phyloP scores from a whole-genome alignment of 2,888 invertebrate species.

The Leptopilina myrica region DNA sequence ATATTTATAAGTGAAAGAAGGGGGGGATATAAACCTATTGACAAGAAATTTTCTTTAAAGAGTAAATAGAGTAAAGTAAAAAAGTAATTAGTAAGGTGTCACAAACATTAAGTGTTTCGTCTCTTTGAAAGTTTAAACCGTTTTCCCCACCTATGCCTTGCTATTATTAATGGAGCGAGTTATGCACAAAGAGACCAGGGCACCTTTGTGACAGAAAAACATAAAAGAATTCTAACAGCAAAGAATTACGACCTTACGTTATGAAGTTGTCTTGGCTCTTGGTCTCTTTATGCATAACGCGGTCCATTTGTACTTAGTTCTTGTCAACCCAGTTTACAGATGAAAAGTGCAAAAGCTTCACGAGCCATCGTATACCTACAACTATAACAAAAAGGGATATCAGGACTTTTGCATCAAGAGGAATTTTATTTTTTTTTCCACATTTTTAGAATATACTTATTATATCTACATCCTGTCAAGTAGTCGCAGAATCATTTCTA shows the following conservation, averaged over 20 bases:
- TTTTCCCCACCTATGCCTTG: conserved; percentile 11
- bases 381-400: conserved; percentile 6
- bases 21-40: neutral
- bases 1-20: neutral
- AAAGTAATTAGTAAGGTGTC: conserved; percentile 13
- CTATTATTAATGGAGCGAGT: conserved; percentile 31
- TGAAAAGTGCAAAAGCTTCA: conserved; percentile 34
- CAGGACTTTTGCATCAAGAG: conserved; percentile 1
- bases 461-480: neutral
- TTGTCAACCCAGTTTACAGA: conserved; percentile 28
- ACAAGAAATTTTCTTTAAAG: neutral
- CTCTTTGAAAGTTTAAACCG: conserved; percentile 15
- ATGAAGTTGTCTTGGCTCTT: conserved; percentile 35
- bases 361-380: neutral
- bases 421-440: neutral
- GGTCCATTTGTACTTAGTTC: conserved; percentile 36
- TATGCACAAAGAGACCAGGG: conserved; percentile 37
- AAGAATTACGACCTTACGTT: conserved; percentile 40
- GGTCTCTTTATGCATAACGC: conserved; percentile 39
- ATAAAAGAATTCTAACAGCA: conserved; percentile 32
- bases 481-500: neutral
- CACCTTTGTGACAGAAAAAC: conserved; percentile 32
- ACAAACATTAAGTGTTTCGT: conserved; percentile 27
- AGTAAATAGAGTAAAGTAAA: neutral
- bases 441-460: neutral